These are phyloP conservation scores for Sigmodon hispidus DNA, from an alignment of 2,113 vertebrate species.

Conservation along the genomic window DNA sequence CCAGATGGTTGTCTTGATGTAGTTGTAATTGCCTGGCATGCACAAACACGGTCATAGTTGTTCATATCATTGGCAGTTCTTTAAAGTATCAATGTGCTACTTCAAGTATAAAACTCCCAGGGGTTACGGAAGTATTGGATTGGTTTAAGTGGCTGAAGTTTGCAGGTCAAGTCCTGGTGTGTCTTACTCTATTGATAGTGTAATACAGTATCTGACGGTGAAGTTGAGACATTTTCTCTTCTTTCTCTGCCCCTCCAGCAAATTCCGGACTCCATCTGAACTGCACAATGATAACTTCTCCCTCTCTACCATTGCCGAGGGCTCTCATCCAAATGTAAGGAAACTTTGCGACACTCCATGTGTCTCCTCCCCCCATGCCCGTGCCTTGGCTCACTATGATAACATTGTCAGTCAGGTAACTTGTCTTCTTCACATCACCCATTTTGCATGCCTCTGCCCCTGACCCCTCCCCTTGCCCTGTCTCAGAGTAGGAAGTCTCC, in stretches of 20 bases:
- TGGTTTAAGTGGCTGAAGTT: neutral
- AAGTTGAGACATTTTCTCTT: neutral
- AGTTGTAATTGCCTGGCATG: conserved; percentile 32
- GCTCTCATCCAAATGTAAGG: conserved; percentile 99
- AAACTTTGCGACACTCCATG: conserved; percentile 88
- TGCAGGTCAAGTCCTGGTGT: neutral
- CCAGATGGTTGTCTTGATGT: conserved; percentile 60
- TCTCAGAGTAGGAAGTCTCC: neutral
- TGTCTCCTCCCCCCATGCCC: conserved; percentile 89
- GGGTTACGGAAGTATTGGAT: neutral
- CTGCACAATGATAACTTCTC: conserved; percentile 99
- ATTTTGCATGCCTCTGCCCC: conserved; percentile 80
- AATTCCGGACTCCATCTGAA: conserved; percentile 97
- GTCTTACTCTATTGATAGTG: no score
- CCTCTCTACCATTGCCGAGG: conserved; percentile 99
- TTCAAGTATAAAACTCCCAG: neutral
- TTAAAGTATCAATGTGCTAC: neutral
- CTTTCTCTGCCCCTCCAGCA: conserved; percentile 83
- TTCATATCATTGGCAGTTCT: neutral
- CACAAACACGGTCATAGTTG: conserved; percentile 49
- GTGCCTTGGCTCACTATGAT: conserved; percentile 90
- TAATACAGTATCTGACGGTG: neutral
- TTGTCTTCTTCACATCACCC: conserved; percentile 82
- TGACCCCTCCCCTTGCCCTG: fast-evolving
- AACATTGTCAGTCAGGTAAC: conserved; percentile 92